Base-by-base conservation (phyloP, 2,888 invertebrate genomes). In the Alentia gelatinosa region DNA sequence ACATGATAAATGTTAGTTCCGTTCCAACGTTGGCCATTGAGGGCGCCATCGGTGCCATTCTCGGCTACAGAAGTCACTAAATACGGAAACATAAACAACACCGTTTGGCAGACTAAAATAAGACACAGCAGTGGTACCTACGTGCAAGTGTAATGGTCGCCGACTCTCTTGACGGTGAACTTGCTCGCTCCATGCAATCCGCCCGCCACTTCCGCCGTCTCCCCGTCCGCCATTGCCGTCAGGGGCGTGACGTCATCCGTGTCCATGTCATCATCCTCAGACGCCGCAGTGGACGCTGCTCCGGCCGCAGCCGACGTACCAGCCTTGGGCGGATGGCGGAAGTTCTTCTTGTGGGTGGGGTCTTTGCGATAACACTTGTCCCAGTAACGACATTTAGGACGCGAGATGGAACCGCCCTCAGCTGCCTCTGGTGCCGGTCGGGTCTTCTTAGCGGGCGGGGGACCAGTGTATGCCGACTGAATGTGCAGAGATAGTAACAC, bases 291-390 rank as follows among this genome's bases (percentile, higher is more conserved):
- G 26, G 19, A 75, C 19, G 74, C 89, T 7, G 23, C 89, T 12
- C 97, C 97, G 30, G 56, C 86, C 15, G 86, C 86, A 12, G 50
- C 90, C 33, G 47, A 47, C n/a, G 63, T 89, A 40, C 68, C 90
- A n/a, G 37, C 75, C 26, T 90, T 68, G 0, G 50, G 35, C 1
- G 97, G 97, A 96, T 98, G 98, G 92, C 97, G 97, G 95, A 97
- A 97, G 93, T 97, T 96, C 26, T 95, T 94, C 93, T 96, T 96
- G 95, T 98, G 98, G 4, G 95, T 95, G 0, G 97, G 96, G 95
- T 97, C 97, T 94, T 97, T 97, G 93, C 97, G 97, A 95, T n/a
- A 96, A 94, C 97, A 98, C 91, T 95, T 96, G 15, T 96, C 96
- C 92, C 97, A 97, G 94, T 97, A 98, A 95, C 97, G 97, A 95